Conservation (phyloP, 2,888 invertebrate genomes). For the Antitype chi region DNA sequence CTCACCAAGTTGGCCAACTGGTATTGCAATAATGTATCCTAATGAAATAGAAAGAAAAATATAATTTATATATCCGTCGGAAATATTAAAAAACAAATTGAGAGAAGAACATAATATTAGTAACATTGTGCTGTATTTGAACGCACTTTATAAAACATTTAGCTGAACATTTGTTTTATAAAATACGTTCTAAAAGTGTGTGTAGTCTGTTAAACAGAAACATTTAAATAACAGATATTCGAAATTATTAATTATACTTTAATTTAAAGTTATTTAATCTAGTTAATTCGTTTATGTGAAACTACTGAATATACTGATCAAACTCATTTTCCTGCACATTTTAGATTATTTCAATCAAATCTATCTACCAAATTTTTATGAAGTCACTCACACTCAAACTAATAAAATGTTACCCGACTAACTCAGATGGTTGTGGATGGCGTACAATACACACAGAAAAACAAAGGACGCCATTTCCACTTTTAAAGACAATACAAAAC, state of each 20-base stretch:
- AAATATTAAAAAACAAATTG: constrained; percentile 61
- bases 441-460: constrained; percentile 34
- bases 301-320: constrained; percentile 30
- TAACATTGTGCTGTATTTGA: constrained; percentile 73
- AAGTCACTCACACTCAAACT: constrained; percentile 52
- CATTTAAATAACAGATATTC: constrained; percentile 37
- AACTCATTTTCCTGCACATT: neutral
- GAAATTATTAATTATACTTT: constrained; percentile 28
- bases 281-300: constrained; percentile 26
- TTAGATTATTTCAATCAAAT: constrained; percentile 4
- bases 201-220: constrained; percentile 65
- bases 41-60: constrained; percentile 84
- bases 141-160: constrained; percentile 62
- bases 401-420: constrained; percentile 1
- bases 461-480: constrained; percentile 21
- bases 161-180: constrained; percentile 37
- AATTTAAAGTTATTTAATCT: constrained; percentile 15
- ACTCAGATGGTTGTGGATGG: neutral
- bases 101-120: constrained; percentile 73
- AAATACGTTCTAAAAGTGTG: constrained; percentile 62
- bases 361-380: constrained; percentile 40
- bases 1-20: constrained; percentile 90
- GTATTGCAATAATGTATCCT: constrained; percentile 90
- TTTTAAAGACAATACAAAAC: constrained; percentile 31
- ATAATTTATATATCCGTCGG: constrained; percentile 71